Evolutionary conservation across 2,797 vertebrate species (phyloP), one percentile per base, ranked within the genome.

Genomic region (Tamandua tetradactyla): DNA sequence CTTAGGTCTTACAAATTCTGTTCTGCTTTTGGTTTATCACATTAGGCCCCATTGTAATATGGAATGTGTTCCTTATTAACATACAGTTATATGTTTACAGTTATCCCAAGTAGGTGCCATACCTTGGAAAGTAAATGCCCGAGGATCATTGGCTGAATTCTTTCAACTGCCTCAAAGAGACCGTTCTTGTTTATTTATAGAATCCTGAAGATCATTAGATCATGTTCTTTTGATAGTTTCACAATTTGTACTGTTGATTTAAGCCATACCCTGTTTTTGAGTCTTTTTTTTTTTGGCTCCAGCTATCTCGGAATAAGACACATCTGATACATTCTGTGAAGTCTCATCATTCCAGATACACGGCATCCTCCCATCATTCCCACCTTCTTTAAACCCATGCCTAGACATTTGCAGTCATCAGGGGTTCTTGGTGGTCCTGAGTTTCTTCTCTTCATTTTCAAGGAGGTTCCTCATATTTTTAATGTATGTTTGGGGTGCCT

Each of bases 51-150:
- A n/a, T 94, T 89, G 10, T 37, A 74, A 84, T 35, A 27, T 18
- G 78, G 89, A 64, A 52, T n/a, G 11, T 89, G 49, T 55, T 42
- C 55, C 1, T 14, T 95, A 37, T 66, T 83, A 88, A 89, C 55
- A 80, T 90, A 82, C 18, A 9, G 30, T 78, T 92, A n/a, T 87
- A 84, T 14, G 25, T 47, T 91, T 91, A n/a, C n/a, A n/a, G n/a
- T n/a, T n/a, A 87, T 74, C 37, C 27, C 62, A 42, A 30, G 40
- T 74, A 32, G 80, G 25, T 47, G 2, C 11, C 35, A 66, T 5
- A n/a, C 25, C 23, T 68, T 89, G 14, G 57, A 74, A 93, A 88
- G 44, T 61, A 92, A 89, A 85, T 4, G 1, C 27, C 17, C 71
- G 37, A n/a, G 18, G 14, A 88, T 71, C 37, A 37, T 87, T 52